Evolutionary conservation across 2,113 vertebrate species (phyloP).

Genomic region (Nothocercus nigrocapillus): DNA sequence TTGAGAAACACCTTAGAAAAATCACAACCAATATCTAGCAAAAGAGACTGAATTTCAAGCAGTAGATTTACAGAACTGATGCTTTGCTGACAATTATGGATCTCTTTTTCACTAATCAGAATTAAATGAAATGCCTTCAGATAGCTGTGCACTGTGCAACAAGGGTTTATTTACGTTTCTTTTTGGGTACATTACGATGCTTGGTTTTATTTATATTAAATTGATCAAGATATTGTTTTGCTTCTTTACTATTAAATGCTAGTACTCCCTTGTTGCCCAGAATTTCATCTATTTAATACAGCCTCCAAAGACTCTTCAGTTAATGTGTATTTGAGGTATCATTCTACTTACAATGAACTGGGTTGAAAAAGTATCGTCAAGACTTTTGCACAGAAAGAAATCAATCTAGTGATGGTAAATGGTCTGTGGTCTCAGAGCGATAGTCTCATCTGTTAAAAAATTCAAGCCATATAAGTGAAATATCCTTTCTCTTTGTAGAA

Average conservation of each 20-base stretch:
- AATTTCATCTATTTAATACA: conserved; percentile 49
- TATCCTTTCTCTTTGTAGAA: conserved; percentile 50
- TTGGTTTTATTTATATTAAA: conserved; percentile 43
- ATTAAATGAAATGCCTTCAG: background rate
- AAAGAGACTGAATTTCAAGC: background rate
- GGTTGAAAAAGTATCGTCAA: conserved; percentile 63
- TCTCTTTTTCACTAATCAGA: background rate
- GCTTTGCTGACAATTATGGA: background rate
- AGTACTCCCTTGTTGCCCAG: background rate
- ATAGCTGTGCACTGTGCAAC: background rate
- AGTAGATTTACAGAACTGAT: background rate
- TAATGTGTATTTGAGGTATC: conserved; percentile 66
- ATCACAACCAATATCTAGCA: background rate
- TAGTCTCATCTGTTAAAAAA: conserved; percentile 71
- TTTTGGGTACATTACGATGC: background rate
- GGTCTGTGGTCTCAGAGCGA: conserved; percentile 59
- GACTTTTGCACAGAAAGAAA: conserved; percentile 65
- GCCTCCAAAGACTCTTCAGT: conserved; percentile 67
- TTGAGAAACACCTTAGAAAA: background rate
- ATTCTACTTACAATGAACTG: conserved; percentile 63
- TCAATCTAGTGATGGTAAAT: conserved; percentile 63
- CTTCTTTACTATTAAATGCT: conserved; percentile 46
- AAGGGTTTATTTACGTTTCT: conserved; percentile 15
- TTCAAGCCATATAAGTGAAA: conserved; percentile 70
- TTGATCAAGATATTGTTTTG: conserved; percentile 3